Base-by-base conservation (phyloP, 2,113 vertebrate genomes). In the Anoplopoma fimbria region DNA sequence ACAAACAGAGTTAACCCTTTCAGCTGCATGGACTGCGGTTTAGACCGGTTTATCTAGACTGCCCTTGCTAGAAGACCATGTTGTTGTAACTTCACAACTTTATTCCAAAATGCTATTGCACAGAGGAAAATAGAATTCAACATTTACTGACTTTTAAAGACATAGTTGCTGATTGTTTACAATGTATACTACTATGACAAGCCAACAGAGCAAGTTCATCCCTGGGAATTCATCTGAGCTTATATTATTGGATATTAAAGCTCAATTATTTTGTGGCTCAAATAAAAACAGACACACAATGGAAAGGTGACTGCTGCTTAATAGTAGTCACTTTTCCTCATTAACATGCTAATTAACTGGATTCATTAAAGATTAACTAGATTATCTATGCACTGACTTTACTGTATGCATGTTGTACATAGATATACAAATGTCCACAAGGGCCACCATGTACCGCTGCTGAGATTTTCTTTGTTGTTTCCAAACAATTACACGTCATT, bases 1-100 rank as follows among this genome's bases (percentile, higher is more conserved):
- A 87, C 72, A 75, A 81, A 62, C 33, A 14, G 9, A 3, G 38
- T 83, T 80, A 77, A 89, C 81, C 53, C 76, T 68, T 85, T 82
- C 63, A 86, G 60, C 77, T 42, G 64, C 25, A 76, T 4, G 33
- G 62, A 34, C 82, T 61, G 6, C 9, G 42, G 63, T 34, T 21
- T 23, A 38, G 77, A 6, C 36, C 6, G 4, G 21, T 17, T 83
- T 63, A 60, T 61, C 25, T 14, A 29, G 8, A 33, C 3, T 71
- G 61, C 2, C 33, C 31, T 67, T 75, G 45, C 15, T 55, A 33
- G 47, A 31, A 25, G 21, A 53, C 4, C 12, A 4, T 8, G 23
- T 15, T 31, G 57, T 23, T 25, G 2, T 12, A 21, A 65, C 9
- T 27, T 58, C 6, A 12, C 0, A 4, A 27, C 75, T 49, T 67